A percentile compares a stretch with the other conserved stretches of the same genome.
Conservation (phyloP, 1,140 invertebrate species). For the Paraescarpia echinospica region DNA sequence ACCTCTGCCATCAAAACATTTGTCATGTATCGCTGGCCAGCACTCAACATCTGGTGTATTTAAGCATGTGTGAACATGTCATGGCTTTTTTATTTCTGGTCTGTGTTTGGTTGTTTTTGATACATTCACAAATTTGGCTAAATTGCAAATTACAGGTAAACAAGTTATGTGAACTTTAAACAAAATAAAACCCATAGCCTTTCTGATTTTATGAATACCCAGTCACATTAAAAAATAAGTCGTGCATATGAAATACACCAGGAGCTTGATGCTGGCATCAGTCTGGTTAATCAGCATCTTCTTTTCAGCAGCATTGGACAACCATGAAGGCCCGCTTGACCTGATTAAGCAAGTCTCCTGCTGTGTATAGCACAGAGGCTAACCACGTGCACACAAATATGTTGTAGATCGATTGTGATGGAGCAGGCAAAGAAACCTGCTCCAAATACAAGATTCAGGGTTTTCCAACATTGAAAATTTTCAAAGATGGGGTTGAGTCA, state of each 20-base stretch:
- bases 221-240: too few species aligned
- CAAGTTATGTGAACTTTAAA: too few species aligned
- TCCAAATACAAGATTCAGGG: slow-evolving; percentile 87
- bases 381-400: background rate
- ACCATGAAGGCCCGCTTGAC: background rate
- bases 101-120: background rate
- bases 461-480: slow-evolving; percentile 98
- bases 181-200: background rate
- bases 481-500: slow-evolving; percentile 81
- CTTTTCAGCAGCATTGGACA: background rate
- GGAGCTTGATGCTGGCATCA: background rate
- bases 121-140: background rate
- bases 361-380: background rate
- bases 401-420: slow-evolving; percentile 85
- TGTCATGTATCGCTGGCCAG: background rate
- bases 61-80: background rate
- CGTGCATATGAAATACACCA: background rate
- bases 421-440: slow-evolving; percentile 86
- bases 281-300: background rate
- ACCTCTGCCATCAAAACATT: background rate
- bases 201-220: background rate
- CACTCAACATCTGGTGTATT: background rate
- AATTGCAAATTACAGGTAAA: background rate
- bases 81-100: background rate
- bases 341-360: background rate